phyloP scores from a whole-genome alignment of 2,888 invertebrate species.

The Ichneumoninae sp. region DNA sequence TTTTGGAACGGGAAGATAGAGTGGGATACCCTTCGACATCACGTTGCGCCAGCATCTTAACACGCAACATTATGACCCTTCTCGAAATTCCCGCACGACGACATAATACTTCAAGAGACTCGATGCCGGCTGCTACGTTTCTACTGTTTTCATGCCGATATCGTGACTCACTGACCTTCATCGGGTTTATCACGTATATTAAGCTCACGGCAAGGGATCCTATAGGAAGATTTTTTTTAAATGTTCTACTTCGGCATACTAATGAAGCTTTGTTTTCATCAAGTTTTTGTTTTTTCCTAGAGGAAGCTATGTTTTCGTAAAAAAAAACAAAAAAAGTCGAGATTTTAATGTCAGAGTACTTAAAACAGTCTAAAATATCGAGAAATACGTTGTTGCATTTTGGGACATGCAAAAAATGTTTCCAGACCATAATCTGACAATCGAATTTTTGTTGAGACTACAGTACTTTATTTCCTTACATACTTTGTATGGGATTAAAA shows the following conservation, averaged over 20 bases:
- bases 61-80: constrained; percentile 31
- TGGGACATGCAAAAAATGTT: too few species aligned
- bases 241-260: not conserved
- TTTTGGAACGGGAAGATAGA: constrained; percentile 51
- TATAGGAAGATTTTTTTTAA: not conserved
- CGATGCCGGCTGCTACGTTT: constrained; percentile 15
- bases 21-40: constrained; percentile 28
- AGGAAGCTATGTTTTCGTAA: too few species aligned
- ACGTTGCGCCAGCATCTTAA: constrained; percentile 26
- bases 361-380: too few species aligned
- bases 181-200: not conserved
- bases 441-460: too few species aligned
- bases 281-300: not conserved
- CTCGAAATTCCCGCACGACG: constrained; percentile 29
- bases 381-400: too few species aligned
- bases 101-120: constrained; percentile 17
- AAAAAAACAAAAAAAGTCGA: too few species aligned
- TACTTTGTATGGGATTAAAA: too few species aligned
- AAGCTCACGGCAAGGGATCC: not conserved
- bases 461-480: too few species aligned
- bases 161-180: constrained; percentile 7
- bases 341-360: too few species aligned
- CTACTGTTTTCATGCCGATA: not conserved
- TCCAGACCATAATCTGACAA: too few species aligned
- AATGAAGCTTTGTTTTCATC: not conserved